A percentile compares a stretch with the other conserved stretches of the same genome.
Conservation (phyloP, 2,113 vertebrate species). For the Nothocercus julius region DNA sequence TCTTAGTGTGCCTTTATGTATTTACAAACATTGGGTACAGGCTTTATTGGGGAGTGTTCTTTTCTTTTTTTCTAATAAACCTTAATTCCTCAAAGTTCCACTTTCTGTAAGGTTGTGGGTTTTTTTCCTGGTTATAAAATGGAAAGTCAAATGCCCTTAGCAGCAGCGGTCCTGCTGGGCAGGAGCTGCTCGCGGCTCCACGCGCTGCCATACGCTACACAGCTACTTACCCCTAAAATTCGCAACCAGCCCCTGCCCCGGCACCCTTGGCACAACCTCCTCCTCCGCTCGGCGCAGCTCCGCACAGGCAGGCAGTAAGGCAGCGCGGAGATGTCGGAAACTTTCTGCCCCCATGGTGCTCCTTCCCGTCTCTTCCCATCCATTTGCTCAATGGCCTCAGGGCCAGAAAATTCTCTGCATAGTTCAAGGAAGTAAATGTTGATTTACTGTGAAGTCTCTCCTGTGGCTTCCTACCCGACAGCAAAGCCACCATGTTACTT, state of each 20-base stretch:
- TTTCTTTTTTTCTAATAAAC: not conserved
- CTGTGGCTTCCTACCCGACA: not conserved
- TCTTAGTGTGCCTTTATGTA: not conserved
- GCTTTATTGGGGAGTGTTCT: not conserved
- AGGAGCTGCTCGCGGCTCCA: not conserved
- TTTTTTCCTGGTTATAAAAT: not conserved
- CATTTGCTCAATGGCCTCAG: not conserved
- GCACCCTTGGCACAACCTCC: not conserved
- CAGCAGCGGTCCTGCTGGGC: not conserved
- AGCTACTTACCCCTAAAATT: rapidly evolving
- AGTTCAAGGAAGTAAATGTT: not conserved
- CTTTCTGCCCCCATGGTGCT: not conserved
- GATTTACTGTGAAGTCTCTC: not conserved
- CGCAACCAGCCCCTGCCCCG: too few species aligned
- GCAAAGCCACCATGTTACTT: not conserved
- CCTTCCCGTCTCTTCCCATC: not conserved
- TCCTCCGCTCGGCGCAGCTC: not conserved
- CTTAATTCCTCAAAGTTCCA: not conserved
- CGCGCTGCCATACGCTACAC: not conserved
- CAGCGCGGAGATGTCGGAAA: not conserved
- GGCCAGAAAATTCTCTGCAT: not conserved
- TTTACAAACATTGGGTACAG: not conserved
- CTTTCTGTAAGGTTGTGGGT: not conserved
- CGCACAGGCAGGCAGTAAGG: not conserved
- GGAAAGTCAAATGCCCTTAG: not conserved